Base-by-base conservation (phyloP, 2,797 vertebrate genomes). In the Sebastolobus alascanus region DNA sequence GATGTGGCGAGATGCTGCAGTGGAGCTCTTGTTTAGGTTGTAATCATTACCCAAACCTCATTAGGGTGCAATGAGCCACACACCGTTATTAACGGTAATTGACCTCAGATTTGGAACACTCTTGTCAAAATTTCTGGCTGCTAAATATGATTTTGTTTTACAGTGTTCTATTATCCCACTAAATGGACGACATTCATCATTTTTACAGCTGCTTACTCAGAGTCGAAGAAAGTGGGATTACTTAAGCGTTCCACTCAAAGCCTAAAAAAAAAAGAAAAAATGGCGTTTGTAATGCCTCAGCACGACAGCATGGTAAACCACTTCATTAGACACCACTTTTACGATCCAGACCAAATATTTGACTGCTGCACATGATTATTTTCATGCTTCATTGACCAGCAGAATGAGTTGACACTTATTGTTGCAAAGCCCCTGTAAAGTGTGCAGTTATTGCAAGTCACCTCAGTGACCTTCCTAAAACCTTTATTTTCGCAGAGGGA, bases 181-280 rank as follows among this genome's bases (percentile, higher is more conserved):
- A 88, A 92, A 93, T 91, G 77, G 85, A 87, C n/a, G 59, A 13
- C 73, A 93, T 95, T 83, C 92, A 92, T 95, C 91, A 95, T 88
- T 85, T 90, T 90, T 91, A 92, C 80, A 84, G 79, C 89, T 54
- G 80, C 58, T 85, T 74, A 81, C 46, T 85, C 66, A 31, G 22
- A 65, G 58, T 64, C 37, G 1, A 52, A 83, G 25, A 54, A 37
- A 80, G 58, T 16, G 50, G 67, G 64, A 80, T 87, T 73, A 65
- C 83, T 79, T 89, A 81, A 81, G 83, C 60, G 84, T 75, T 82
- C 50, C 67, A 63, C 38, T 33, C 4, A 43, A 74, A 81, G 64
- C 56, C 63, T 81, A 2, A 31, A 73, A 68, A 56, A 73, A 72
- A 27, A 66, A 29, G 25, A 25, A 22, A n/a, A 27, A 11, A 29